Evolutionary conservation across 2,113 vertebrate genomes (phyloP).

Genomic region (Gadus macrocephalus): DNA sequence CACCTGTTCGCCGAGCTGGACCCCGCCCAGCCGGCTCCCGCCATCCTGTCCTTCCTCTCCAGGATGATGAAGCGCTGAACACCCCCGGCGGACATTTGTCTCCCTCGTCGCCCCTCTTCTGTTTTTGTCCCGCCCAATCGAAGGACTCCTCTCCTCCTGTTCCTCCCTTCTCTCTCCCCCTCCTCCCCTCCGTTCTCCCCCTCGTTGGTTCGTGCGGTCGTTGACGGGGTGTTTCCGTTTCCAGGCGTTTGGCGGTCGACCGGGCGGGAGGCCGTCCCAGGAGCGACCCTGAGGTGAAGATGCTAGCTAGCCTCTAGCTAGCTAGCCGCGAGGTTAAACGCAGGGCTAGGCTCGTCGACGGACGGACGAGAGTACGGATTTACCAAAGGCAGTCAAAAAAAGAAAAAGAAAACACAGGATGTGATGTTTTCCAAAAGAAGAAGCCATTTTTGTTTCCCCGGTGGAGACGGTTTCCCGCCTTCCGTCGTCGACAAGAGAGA

Average conservation of each 20-base stretch:
- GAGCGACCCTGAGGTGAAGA: no score
- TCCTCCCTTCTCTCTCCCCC: no score
- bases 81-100: conserved; percentile 20
- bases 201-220: no score
- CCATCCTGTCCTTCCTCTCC: conserved; percentile 93
- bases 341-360: not conserved
- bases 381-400: conserved; percentile 74
- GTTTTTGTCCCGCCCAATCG: no score
- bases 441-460: conserved; percentile 64
- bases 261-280: no score
- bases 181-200: no score
- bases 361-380: conserved; percentile 48
- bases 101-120: conserved; percentile 27
- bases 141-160: no score
- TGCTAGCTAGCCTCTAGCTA: no score
- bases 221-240: no score
- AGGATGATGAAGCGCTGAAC: conserved; percentile 94
- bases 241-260: no score
- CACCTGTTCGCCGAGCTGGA: conserved; percentile 97
- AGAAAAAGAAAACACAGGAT: conserved; percentile 19
- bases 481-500: conserved; percentile 43
- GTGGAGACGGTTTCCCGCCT: conserved; percentile 51
- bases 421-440: conserved; percentile 55
- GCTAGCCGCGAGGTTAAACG: conserved; percentile 9
- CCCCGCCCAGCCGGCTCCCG: conserved; percentile 85